Percentiles rank a stretch among this genome's conserved stretches.
These are phyloP conservation scores for Cylas formicarius DNA, from an alignment of 1,140 invertebrate species.

Conservation along the genomic window DNA sequence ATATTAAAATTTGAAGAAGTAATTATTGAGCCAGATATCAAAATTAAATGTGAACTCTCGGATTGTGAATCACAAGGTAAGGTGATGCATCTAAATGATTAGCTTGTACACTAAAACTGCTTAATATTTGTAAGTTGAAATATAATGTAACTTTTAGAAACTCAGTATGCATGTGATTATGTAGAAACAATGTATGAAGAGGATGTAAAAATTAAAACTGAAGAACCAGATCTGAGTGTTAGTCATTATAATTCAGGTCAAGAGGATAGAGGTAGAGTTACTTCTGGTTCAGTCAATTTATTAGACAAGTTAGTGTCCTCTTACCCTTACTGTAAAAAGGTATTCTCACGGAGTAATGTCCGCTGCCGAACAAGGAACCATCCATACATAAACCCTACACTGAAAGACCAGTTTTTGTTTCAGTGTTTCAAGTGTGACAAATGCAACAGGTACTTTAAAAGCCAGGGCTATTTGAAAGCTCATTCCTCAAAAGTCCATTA, in stretches of 20 bases:
- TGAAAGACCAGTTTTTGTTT: conserved; percentile 37
- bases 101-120: background rate
- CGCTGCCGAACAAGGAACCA: conserved; percentile 35
- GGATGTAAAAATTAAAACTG: conserved; percentile 13
- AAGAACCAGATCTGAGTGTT: background rate
- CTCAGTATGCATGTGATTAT: conserved; percentile 13
- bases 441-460: conserved; percentile 39
- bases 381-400: conserved; percentile 39
- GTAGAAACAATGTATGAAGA: conserved; percentile 16
- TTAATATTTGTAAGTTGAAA: background rate
- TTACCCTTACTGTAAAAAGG: conserved; percentile 20
- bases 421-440: conserved; percentile 38
- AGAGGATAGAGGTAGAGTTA: background rate
- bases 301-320: conserved; percentile 25
- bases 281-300: conserved; percentile 17
- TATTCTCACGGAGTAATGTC: conserved; percentile 30
- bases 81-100: background rate
- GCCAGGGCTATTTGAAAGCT: conserved; percentile 39
- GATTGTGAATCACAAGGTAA: conserved; percentile 27
- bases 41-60: conserved; percentile 31
- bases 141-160: conserved; percentile 10
- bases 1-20: conserved; percentile 32
- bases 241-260: background rate
- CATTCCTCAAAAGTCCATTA: conserved; percentile 36
- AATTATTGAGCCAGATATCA: conserved; percentile 36